Evolutionary conservation across 2,888 invertebrate genomes (phyloP), one percentile per base, ranked within the genome.

Genomic region (Globia sparganii): DNA sequence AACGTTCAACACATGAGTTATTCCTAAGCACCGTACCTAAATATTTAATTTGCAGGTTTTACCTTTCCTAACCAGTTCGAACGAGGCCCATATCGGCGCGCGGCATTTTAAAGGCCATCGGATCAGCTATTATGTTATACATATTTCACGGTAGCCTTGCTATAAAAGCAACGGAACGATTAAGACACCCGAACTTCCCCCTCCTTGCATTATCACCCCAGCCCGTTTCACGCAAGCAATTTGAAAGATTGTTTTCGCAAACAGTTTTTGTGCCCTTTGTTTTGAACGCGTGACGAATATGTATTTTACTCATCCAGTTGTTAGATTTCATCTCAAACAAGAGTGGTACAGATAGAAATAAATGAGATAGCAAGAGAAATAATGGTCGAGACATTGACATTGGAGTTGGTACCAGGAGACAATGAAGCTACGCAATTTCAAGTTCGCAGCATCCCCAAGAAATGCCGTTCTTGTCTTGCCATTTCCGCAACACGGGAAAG

Each of bases 161-260:
- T 83, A 79, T 81, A 80, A 84, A 84, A 86, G 85, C 86, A 82
- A 80, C 64, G 80, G 64, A 74, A 75, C 81, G 75, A 83, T 86
- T 84, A 79, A 83, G 66, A 80, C 75, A 78, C 80, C 77, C 73
- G 65, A 76, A 72, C 62, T 31, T 43, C 64, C 68, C 62, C 58
- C 21, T 15, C 9, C 72, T 37, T 40, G 69, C 67, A 61, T 83
- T 85, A 75, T 81, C 83, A 72, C 78, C 68, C 67, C 40, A 68
- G 62, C 73, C 78, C 77, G 58, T 72, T 77, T 73, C 74, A 81
- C 72, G 82, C 76, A 75, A 82, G 78, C 81, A 81, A 86, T 86
- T 85, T 86, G 80, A 85, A 84, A 81, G 75, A 85, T 87, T 87
- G 89, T 71, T 84, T 86, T 77, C 40, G 83, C 76, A 84, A 81